Evolutionary conservation across 2,888 invertebrate genomes (phyloP).

Genomic region (Phortica magna): DNA sequence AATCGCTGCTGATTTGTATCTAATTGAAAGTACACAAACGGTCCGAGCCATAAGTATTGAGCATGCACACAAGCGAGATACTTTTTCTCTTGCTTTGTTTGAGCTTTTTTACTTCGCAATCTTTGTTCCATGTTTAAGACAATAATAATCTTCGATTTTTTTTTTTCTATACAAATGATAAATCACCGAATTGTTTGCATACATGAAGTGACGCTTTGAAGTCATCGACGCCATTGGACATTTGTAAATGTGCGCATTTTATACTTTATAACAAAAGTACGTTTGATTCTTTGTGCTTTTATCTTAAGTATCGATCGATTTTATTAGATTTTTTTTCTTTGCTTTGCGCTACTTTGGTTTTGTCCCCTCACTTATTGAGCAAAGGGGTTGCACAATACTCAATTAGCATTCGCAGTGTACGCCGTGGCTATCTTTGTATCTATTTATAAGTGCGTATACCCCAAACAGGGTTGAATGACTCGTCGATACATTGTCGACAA

Average conservation of each 20-base stretch:
- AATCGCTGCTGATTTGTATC: slow-evolving; percentile 68
- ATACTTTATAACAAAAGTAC: background rate
- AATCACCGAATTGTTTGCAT: slow-evolving; percentile 54
- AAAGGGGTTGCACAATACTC: background rate
- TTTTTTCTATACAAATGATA: slow-evolving; percentile 65
- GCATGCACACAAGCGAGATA: no score
- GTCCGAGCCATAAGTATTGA: background rate
- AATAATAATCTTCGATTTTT: slow-evolving; percentile 30
- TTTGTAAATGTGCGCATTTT: background rate
- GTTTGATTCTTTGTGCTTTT: background rate
- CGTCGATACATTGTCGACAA: background rate
- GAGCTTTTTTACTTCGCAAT: slow-evolving; percentile 21
- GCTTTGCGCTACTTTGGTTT: no score
- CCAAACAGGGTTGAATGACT: slow-evolving; percentile 10
- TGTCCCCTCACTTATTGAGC: background rate
- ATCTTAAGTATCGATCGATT: background rate
- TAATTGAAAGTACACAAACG: slow-evolving; percentile 63
- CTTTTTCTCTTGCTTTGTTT: background rate
- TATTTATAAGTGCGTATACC: background rate
- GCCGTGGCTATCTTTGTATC: background rate
- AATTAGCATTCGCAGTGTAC: slow-evolving; percentile 18
- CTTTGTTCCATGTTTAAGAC: no score
- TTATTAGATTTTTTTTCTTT: background rate
- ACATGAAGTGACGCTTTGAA: slow-evolving; percentile 8
- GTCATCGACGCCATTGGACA: background rate